Percentiles rank a stretch among this genome's conserved stretches.
phyloP scores from a whole-genome alignment of 2,888 invertebrate species.

The Rhingia campestris region DNA sequence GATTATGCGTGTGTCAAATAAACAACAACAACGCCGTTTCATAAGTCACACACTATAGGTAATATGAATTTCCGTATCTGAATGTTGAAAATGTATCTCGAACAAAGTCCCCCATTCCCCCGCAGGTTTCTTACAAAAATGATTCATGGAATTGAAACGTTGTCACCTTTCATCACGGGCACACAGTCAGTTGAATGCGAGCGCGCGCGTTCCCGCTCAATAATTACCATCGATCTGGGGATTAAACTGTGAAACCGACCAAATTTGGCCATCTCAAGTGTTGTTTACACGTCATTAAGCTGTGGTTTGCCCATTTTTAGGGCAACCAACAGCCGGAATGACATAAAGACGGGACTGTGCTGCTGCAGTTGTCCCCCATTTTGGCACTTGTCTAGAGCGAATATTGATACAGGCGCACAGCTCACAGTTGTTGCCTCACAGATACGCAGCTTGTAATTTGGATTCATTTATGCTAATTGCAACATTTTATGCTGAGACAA shows the following conservation, averaged over 20 bases:
- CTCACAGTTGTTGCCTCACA: neutral
- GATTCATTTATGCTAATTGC: conserved; percentile 74
- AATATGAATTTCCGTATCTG: conserved; percentile 47
- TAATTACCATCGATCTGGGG: conserved; percentile 73
- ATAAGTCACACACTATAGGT: conserved; percentile 37
- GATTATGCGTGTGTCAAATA: conserved; percentile 64
- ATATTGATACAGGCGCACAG: neutral
- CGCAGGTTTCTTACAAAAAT: conserved; percentile 40
- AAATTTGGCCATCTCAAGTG: conserved; percentile 69
- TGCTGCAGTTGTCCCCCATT: conserved; percentile 64
- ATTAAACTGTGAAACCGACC: conserved; percentile 70
- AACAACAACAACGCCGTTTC: conserved; percentile 25
- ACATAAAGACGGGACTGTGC: conserved; percentile 40
- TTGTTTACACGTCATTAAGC: conserved; percentile 74
- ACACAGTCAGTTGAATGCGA: conserved; percentile 5
- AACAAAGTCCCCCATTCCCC: neutral
- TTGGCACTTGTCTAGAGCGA: conserved; percentile 54
- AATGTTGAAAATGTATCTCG: conserved; percentile 11
- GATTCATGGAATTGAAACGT: conserved; percentile 71
- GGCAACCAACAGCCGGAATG: conserved; percentile 62
- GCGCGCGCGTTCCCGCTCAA: conserved; percentile 32
- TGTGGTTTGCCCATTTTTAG: conserved; percentile 54
- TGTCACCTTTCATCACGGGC: conserved; percentile 68
- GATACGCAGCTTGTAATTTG: conserved; percentile 45
- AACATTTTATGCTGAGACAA: conserved; percentile 66